Conservation (phyloP, 2,113 vertebrate species). For the Mastomys coucha region DNA sequence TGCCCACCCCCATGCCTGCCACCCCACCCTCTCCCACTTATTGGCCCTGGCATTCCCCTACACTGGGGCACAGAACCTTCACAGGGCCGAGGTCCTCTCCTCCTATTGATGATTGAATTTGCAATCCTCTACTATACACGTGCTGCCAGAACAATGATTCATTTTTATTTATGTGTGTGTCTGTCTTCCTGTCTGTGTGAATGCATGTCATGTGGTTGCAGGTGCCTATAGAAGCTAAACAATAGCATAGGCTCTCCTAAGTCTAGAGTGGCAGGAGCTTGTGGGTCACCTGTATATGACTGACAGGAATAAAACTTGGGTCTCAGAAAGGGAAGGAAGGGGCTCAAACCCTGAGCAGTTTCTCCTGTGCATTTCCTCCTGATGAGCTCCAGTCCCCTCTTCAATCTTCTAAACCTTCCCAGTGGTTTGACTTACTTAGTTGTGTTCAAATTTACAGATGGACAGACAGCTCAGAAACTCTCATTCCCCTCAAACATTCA, state of each 20-base stretch:
- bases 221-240: not conserved
- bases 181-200: not conserved
- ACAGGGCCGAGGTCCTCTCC: too few species aligned
- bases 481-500: not conserved
- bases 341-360: not conserved
- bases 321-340: not conserved
- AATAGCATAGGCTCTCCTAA: not conserved
- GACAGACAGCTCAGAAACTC: not conserved
- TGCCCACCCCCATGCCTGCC: too few species aligned
- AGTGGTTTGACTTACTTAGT: conserved; percentile 5
- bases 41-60: too few species aligned
- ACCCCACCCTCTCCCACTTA: too few species aligned
- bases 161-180: not conserved
- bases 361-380: not conserved
- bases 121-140: too few species aligned
- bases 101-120: too few species aligned
- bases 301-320: not conserved
- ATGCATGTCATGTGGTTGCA: not conserved
- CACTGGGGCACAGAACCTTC: too few species aligned
- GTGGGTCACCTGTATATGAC: too few species aligned
- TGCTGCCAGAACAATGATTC: too few species aligned
- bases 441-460: not conserved
- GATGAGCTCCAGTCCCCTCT: not conserved
- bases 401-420: not conserved
- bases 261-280: not conserved